phyloP scores from a whole-genome alignment of 2,113 vertebrate species.

The Poecilia latipinna region DNA sequence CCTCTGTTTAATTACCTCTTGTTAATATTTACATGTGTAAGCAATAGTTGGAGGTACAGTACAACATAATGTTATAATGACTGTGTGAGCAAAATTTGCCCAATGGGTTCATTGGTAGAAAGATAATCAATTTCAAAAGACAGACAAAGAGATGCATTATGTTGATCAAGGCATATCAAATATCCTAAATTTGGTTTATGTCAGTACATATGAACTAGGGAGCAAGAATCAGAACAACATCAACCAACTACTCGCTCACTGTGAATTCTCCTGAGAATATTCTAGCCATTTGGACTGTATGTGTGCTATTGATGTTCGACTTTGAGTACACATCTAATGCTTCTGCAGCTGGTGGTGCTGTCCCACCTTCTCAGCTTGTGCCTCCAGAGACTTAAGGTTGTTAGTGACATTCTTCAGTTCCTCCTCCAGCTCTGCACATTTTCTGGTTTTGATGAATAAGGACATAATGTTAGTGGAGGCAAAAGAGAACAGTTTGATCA shows the following conservation, averaged over 20 bases:
- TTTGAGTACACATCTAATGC: no score
- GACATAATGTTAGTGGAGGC: background rate
- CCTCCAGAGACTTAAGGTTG: slow-evolving; percentile 98
- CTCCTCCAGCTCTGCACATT: slow-evolving; percentile 96
- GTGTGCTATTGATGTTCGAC: no score
- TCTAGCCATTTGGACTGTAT: no score
- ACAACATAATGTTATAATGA: background rate
- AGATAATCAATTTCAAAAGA: background rate
- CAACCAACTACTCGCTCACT: no score
- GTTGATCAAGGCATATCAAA: background rate
- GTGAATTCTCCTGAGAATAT: no score
- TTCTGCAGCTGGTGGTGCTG: background rate
- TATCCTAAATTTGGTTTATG: background rate
- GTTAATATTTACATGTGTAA: background rate
- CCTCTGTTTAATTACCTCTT: background rate
- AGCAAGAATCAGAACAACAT: no score
- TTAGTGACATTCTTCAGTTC: slow-evolving; percentile 99
- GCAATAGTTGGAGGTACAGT: background rate
- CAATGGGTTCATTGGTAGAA: background rate
- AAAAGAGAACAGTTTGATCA: background rate
- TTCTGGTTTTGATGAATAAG: slow-evolving; percentile 77
- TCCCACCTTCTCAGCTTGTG: slow-evolving; percentile 96
- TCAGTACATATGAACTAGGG: background rate
- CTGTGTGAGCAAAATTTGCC: background rate
- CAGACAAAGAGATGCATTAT: background rate